Base-by-base conservation (phyloP, 2,888 invertebrate genomes). In the Idaea straminata region DNA sequence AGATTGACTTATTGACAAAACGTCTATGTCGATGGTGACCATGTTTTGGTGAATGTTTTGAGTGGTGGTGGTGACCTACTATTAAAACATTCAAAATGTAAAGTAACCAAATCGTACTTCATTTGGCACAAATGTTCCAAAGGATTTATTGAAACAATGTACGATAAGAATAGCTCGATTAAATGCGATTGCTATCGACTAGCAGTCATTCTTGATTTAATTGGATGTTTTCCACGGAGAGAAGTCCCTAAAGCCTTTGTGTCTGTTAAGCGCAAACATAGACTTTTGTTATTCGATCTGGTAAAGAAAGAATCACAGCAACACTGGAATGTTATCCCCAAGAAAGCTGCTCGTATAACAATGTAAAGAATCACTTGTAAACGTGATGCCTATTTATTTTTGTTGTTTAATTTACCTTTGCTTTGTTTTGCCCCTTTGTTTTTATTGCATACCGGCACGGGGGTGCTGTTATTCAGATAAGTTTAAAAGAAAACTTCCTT, bases 341-440 rank as follows among this genome's bases (percentile, higher is more conserved):
- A 77, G 77, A 77, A 74, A 76, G 69, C 78, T 75, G 70, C 73
- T 78, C 71, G 74, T 74, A 76, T 70, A 73, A 73, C 63, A 74
- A 69, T 72, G 74, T 74, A 77, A 82, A 80, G 74, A 83, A 83
- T 84, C 79, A 76, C 77, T 74, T 77, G 77, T 69, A 80, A 84
- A 80, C 77, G 80, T 82, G 81, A 74, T 77, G 75, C 72, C 76
- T 82, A 81, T 86, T 84, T 83, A 80, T 82, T 84, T 82, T 83
- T 79, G 77, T 77, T 80, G 77, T 84, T 85, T 83, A 87, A 87
- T 85, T 84, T 84, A 82, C 82, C 78, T 85, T 76, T 75, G 76
- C 78, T 82, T 83, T 83, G 81, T 84, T 78, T 66, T 67, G 58
- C 74, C 72, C 74, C 76, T 82, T 84, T 85, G 80, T 83, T 74